Percentiles rank a stretch among this genome's conserved stretches.
Conservation (phyloP, 2,113 vertebrate genomes). For the Rhea americana region DNA sequence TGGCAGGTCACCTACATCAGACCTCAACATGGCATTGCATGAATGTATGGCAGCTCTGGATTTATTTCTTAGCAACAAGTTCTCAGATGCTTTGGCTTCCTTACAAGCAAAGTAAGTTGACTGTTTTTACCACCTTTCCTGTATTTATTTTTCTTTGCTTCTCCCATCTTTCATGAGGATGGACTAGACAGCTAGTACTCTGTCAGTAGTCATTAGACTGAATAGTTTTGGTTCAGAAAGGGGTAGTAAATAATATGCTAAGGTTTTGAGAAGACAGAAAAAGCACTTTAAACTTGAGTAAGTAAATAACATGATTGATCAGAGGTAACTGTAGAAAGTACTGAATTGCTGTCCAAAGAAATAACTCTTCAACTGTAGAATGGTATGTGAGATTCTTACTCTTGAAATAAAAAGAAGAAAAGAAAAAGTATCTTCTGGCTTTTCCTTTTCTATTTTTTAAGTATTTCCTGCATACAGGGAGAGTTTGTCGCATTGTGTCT, state of each 20-base stretch:
- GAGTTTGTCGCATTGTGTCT: background rate
- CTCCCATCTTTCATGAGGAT: background rate
- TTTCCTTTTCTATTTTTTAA: background rate
- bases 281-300: background rate
- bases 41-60: constrained; percentile 94
- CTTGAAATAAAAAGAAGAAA: background rate
- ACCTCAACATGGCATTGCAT: constrained; percentile 86
- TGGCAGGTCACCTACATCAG: constrained; percentile 78
- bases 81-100: constrained; percentile 88
- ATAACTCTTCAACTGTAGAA: background rate
- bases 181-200: background rate
- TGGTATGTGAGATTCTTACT: background rate
- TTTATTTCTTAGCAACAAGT: constrained; percentile 93
- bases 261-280: background rate
- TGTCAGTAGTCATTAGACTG: background rate
- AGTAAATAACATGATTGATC: background rate
- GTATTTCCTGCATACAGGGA: background rate
- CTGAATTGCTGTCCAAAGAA: background rate
- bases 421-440: background rate
- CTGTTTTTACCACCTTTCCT: background rate
- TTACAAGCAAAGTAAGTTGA: constrained; percentile 86
- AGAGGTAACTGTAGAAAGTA: background rate
- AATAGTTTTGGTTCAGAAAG: background rate
- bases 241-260: background rate
- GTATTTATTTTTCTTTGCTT: background rate